These are phyloP conservation scores for Synanthedon tipuliformis DNA, from an alignment of 2,888 invertebrate genomes.

Conservation along the genomic window DNA sequence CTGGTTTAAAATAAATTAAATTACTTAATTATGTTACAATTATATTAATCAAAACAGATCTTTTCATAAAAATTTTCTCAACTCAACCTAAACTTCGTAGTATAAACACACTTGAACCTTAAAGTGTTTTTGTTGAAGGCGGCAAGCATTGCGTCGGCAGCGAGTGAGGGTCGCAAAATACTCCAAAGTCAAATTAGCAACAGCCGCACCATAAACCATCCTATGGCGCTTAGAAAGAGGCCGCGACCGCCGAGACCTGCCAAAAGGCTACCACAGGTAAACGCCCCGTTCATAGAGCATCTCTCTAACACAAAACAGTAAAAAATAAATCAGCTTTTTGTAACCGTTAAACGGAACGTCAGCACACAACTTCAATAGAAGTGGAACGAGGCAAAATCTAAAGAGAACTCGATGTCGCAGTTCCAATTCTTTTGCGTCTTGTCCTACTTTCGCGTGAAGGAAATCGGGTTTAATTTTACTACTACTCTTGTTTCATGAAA, in stretches of 20 bases:
- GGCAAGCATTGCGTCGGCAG: conserved; percentile 71
- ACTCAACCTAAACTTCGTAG: too few relatives aligned
- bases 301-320: background rate
- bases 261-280: conserved; percentile 69
- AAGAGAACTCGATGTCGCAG: background rate
- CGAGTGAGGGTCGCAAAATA: conserved; percentile 59
- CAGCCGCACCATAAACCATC: conserved; percentile 58
- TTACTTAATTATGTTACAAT: background rate
- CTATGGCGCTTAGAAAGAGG: conserved; percentile 56
- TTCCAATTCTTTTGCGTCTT: background rate
- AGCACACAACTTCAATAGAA: background rate
- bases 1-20: too few relatives aligned
- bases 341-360: background rate
- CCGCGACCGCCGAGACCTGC: conserved; percentile 47
- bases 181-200: conserved; percentile 54
- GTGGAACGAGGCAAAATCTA: background rate
- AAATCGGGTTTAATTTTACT: background rate
- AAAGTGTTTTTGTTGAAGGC: conserved; percentile 30
- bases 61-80: background rate
- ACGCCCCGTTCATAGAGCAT: background rate
- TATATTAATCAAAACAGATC: background rate
- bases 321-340: background rate
- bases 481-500: background rate
- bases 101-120: too few relatives aligned
- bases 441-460: background rate